Evolutionary conservation across 2,113 vertebrate species (phyloP).

Genomic region (Pelecanoides urinatrix): DNA sequence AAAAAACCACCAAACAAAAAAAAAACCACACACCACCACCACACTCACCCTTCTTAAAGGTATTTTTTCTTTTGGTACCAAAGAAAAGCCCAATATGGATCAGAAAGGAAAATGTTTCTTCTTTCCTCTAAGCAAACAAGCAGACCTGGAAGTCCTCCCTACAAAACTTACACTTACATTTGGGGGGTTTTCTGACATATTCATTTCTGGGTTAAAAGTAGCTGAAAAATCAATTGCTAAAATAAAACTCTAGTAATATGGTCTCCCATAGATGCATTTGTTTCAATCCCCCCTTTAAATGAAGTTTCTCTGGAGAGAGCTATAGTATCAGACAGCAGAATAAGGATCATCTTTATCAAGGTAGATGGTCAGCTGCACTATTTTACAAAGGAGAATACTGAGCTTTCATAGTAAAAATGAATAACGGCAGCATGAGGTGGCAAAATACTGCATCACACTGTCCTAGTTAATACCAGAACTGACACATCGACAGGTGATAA

Average conservation of each 20-base stretch:
- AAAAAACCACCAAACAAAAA: neutral
- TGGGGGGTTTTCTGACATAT: neutral
- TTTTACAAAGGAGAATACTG: neutral
- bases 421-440: neutral
- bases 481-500: neutral
- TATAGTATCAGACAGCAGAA: neutral
- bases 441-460: neutral
- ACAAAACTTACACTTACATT: neutral
- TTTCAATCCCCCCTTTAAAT: neutral
- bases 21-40: accelerated
- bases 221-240: neutral
- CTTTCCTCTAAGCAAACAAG: neutral
- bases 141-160: neutral
- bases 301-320: neutral
- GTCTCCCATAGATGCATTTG: neutral
- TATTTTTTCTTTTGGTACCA: neutral
- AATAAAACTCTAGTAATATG: neutral
- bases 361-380: neutral
- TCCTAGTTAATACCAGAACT: neutral
- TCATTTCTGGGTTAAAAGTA: neutral
- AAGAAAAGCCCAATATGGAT: neutral
- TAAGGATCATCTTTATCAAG: neutral
- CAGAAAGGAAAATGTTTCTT: neutral
- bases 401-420: neutral
- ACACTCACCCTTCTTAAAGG: neutral